phyloP scores from a whole-genome alignment of 1,140 invertebrate genomes.

The Rhopalosiphum padi region DNA sequence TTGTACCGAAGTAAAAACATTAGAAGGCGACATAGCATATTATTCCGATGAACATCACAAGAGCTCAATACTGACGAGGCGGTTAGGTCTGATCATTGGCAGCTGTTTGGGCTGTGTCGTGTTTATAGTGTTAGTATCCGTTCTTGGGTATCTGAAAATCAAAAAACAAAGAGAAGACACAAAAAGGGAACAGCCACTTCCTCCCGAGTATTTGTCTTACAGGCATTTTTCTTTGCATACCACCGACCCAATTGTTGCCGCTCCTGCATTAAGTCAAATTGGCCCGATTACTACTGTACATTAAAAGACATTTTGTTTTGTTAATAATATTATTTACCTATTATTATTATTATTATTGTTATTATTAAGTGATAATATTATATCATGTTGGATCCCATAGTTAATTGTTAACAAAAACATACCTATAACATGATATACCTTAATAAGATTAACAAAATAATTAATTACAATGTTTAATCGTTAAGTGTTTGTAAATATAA shows the following conservation, averaged over 20 bases:
- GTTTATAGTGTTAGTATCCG: slow-evolving; percentile 80
- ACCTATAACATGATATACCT: neutral
- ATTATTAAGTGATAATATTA: neutral
- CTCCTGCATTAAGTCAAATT: neutral
- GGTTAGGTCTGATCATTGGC: slow-evolving; percentile 83
- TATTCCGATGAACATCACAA: slow-evolving; percentile 66
- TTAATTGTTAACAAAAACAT: neutral
- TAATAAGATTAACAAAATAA: slow-evolving; percentile 18
- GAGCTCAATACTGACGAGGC: slow-evolving; percentile 73
- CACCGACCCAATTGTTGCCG: slow-evolving; percentile 61
- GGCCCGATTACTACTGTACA: slow-evolving; percentile 12
- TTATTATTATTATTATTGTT: neutral
- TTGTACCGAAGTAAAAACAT: slow-evolving; percentile 78
- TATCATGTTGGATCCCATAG: neutral
- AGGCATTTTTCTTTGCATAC: slow-evolving; percentile 64
- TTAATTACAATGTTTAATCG: neutral
- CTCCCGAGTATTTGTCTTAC: slow-evolving; percentile 77
- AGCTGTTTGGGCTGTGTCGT: slow-evolving; percentile 85
- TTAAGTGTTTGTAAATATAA: neutral
- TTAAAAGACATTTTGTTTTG: neutral
- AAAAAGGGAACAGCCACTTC: slow-evolving; percentile 73
- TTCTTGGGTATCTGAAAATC: slow-evolving; percentile 84
- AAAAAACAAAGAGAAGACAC: slow-evolving; percentile 79
- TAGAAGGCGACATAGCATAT: slow-evolving; percentile 74
- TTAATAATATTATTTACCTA: neutral